Conservation (phyloP, 2,888 invertebrate genomes). For the Stegophylla sp. region DNA sequence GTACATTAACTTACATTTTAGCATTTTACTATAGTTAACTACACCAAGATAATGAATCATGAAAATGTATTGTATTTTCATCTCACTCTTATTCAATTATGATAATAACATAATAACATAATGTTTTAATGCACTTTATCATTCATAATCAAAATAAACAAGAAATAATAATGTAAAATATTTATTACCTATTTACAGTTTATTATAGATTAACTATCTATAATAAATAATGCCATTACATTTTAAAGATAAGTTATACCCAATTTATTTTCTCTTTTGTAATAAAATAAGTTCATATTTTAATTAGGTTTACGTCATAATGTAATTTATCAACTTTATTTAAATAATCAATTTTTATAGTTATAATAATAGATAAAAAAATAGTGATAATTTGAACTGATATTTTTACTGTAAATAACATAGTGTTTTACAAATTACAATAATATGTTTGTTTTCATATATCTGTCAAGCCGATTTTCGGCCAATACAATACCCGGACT, state of each 20-base stretch:
- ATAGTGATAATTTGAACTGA: background rate
- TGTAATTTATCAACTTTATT: background rate
- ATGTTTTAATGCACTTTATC: background rate
- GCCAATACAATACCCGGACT: too few relatives aligned
- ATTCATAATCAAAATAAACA: background rate
- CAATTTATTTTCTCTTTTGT: background rate
- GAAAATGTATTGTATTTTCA: too few relatives aligned
- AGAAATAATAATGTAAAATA: background rate
- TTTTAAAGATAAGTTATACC: background rate
- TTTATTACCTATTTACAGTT: too few relatives aligned
- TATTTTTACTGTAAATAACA: too few relatives aligned
- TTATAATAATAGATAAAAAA: background rate
- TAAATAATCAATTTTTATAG: conserved; percentile 9
- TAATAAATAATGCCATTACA: too few relatives aligned
- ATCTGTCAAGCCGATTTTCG: too few relatives aligned
- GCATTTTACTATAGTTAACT: too few relatives aligned
- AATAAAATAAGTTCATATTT: background rate
- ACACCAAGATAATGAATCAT: too few relatives aligned
- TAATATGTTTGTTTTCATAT: background rate
- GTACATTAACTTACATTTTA: too few relatives aligned
- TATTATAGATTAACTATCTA: too few relatives aligned
- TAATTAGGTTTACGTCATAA: conserved; percentile 20
- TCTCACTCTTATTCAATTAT: too few relatives aligned
- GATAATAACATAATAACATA: too few relatives aligned
- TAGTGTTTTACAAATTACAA: background rate